These are phyloP conservation scores for Metacarcinus magister DNA, from an alignment of 2,888 invertebrate species.

Conservation along the genomic window DNA sequence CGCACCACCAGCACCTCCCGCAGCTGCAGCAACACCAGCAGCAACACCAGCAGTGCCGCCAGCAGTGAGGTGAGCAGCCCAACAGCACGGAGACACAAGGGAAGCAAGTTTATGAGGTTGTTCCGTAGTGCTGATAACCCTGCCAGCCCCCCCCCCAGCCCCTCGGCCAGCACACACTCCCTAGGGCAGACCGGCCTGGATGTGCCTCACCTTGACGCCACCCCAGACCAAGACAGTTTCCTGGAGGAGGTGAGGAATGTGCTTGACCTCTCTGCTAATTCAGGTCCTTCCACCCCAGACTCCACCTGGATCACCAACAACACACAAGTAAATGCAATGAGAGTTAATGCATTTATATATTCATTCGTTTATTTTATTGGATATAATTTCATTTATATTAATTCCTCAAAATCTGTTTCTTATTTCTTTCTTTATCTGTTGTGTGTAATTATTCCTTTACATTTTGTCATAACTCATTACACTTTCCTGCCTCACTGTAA, in stretches of 20 bases:
- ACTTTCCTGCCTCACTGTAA: too few species aligned
- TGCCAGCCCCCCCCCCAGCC: neutral
- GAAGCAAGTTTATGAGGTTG: neutral
- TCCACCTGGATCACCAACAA: too few species aligned
- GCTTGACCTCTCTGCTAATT: neutral
- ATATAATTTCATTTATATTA: too few species aligned
- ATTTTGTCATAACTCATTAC: too few species aligned
- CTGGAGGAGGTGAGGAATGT: neutral
- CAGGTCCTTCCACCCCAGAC: neutral
- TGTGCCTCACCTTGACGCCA: neutral
- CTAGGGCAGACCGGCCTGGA: neutral
- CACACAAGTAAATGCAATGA: too few species aligned
- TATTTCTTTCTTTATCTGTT: too few species aligned
- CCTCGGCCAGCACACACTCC: slow-evolving; percentile 26
- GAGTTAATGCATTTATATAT: too few species aligned
- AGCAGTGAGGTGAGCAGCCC: neutral
- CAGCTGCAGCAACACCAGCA: neutral
- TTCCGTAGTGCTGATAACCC: neutral
- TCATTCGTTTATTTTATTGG: too few species aligned
- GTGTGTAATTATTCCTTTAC: too few species aligned
- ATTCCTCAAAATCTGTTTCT: too few species aligned
- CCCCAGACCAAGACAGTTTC: neutral
- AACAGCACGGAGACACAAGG: neutral
- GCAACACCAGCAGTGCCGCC: neutral
- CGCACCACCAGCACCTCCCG: neutral